Evolutionary conservation across 2,113 vertebrate species (phyloP).

Genomic region (Sterrhoptilus dennistouni): DNA sequence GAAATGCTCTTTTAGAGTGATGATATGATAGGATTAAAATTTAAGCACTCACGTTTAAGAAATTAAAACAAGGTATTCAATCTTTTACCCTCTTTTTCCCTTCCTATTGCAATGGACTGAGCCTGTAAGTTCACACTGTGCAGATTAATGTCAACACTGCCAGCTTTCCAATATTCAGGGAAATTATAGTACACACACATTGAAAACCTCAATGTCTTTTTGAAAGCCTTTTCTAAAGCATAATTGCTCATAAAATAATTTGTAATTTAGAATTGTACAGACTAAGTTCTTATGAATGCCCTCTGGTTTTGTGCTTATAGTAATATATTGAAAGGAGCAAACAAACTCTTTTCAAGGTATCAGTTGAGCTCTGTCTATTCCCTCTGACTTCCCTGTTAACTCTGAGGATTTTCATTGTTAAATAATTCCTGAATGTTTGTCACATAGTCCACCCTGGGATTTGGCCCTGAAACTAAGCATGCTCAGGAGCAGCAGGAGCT

Average conservation of each 20-base stretch:
- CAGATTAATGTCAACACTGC: not conserved
- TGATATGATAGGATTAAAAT: not conserved
- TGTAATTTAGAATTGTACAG: not conserved
- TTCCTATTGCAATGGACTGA: not conserved
- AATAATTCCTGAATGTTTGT: not conserved
- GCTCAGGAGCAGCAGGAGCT: not conserved
- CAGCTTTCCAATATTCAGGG: not conserved
- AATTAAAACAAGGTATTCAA: not conserved
- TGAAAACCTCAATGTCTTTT: not conserved
- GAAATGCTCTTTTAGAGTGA: not conserved
- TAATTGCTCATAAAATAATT: not conserved
- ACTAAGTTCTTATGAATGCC: not conserved
- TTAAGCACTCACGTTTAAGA: not conserved
- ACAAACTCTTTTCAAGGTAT: not conserved
- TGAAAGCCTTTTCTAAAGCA: not conserved
- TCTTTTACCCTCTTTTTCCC: not conserved
- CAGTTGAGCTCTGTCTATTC: not conserved
- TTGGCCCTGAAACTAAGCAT: not conserved
- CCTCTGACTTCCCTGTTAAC: not conserved
- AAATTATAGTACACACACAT: not conserved
- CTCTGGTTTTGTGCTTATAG: not conserved
- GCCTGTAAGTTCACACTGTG: not conserved
- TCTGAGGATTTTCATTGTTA: not conserved
- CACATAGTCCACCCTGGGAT: not conserved
- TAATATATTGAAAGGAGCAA: not conserved